A percentile compares a stretch with the other conserved stretches of the same genome.
Conservation (phyloP, 2,888 invertebrate genomes). For the Drosophila mulleri region DNA sequence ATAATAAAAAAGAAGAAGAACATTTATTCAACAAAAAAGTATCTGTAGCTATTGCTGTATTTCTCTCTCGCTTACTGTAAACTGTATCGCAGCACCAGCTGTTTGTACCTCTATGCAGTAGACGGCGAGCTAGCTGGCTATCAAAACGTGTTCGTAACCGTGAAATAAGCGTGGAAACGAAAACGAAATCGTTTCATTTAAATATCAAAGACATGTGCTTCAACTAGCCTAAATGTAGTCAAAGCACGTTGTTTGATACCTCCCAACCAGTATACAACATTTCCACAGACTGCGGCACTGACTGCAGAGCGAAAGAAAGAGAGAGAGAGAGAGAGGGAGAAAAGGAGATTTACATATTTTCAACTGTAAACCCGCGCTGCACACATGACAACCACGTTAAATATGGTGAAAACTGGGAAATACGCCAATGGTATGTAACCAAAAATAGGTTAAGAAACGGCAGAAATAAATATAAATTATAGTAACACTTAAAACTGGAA, state of each 20-base stretch:
- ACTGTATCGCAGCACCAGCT: conserved; percentile 13
- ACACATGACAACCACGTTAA: conserved; percentile 75
- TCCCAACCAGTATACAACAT: conserved; percentile 21
- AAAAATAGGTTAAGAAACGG: background rate
- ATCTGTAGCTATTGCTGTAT: conserved; percentile 24
- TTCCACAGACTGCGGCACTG: conserved; percentile 30
- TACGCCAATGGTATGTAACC: conserved; percentile 80
- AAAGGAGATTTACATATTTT: background rate
- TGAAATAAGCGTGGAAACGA: conserved; percentile 30
- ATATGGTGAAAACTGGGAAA: conserved; percentile 83
- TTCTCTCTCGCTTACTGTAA: conserved; percentile 4
- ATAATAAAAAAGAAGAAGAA: background rate
- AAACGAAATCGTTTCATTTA: conserved; percentile 18
- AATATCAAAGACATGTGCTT: conserved; percentile 54
- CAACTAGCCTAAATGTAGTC: conserved; percentile 57
- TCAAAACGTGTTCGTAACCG: conserved; percentile 33
- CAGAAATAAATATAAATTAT: background rate
- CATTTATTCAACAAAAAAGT: conserved; percentile 12
- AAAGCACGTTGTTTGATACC: conserved; percentile 67
- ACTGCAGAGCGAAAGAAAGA: conserved; percentile 1
- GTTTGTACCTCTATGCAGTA: conserved; percentile 15
- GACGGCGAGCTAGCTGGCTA: background rate
- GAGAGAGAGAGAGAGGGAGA: background rate
- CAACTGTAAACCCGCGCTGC: conserved; percentile 55
- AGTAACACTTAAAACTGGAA: conserved; percentile 1